Evolutionary conservation across 1,140 invertebrate species (phyloP).

Genomic region (Alviniconcha marisindica): DNA sequence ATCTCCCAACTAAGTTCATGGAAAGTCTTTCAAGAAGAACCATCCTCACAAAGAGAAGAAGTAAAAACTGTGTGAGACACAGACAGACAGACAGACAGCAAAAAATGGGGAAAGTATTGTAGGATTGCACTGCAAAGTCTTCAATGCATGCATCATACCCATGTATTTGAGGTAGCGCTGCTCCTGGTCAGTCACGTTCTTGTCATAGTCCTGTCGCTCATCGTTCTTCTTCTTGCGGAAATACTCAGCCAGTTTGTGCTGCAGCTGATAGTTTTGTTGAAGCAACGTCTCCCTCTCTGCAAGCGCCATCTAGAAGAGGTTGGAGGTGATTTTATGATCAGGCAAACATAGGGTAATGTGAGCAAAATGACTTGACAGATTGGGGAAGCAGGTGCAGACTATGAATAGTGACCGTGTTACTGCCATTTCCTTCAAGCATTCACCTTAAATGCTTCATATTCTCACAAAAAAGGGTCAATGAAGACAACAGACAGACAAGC

Average conservation of each 20-base stretch:
- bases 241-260: constrained; percentile 74
- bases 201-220: constrained; percentile 69
- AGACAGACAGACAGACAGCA: background rate
- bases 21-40: too few relatives aligned
- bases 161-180: constrained; percentile 76
- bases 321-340: too few relatives aligned
- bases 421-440: too few relatives aligned
- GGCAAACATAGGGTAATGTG: too few relatives aligned
- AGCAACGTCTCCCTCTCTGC: constrained; percentile 70
- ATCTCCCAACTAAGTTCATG: too few relatives aligned
- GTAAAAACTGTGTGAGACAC: background rate
- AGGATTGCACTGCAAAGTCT: background rate
- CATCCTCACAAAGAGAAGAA: background rate
- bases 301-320: constrained; percentile 65
- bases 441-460: too few relatives aligned
- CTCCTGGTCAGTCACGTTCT: constrained; percentile 74
- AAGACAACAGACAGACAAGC: background rate
- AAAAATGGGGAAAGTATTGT: background rate
- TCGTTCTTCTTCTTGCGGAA: constrained; percentile 75
- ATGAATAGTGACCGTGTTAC: too few relatives aligned
- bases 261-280: constrained; percentile 71
- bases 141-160: constrained; percentile 68
- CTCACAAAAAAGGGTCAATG: background rate
- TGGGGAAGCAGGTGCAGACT: too few relatives aligned
- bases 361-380: too few relatives aligned